phyloP scores from a whole-genome alignment of 2,888 invertebrate species.

The Miltochrista miniata region DNA sequence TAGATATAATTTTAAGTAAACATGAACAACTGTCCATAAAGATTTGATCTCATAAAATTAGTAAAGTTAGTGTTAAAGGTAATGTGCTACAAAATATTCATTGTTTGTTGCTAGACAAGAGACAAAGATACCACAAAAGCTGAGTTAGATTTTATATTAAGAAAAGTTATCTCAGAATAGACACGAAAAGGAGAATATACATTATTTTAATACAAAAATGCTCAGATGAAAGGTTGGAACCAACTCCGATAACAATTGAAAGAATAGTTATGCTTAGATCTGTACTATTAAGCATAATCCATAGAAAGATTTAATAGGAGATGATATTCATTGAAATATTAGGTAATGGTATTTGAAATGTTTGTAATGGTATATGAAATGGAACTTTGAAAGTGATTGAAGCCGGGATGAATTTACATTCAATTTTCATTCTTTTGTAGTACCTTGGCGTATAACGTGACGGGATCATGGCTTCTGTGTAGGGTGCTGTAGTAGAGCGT shows the following conservation, averaged over 20 bases:
- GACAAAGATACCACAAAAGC: constrained; percentile 79
- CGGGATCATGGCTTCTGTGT: constrained; percentile 79
- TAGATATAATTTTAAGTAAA: constrained; percentile 13
- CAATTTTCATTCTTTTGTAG: constrained; percentile 71
- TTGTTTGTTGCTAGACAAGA: constrained; percentile 20
- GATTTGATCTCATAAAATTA: constrained; percentile 20
- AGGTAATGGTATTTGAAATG: constrained; percentile 38
- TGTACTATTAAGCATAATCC: constrained; percentile 42
- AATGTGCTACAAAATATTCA: constrained; percentile 28
- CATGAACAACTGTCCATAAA: constrained; percentile 10
- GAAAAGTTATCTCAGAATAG: constrained; percentile 7
- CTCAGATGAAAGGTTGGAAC: too few relatives aligned
- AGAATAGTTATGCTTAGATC: too few relatives aligned
- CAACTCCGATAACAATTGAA: too few relatives aligned
- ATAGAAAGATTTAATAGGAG: constrained; percentile 57
- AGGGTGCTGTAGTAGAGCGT: constrained; percentile 76
- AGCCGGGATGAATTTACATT: constrained; percentile 51
- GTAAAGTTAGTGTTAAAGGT: constrained; percentile 42
- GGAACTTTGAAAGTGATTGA: constrained; percentile 39
- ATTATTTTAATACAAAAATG: too few relatives aligned
- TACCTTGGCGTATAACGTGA: constrained; percentile 80
- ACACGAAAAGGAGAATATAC: neutral
- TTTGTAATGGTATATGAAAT: constrained; percentile 39
- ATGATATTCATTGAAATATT: constrained; percentile 36
- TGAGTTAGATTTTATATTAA: constrained; percentile 8